Conservation (phyloP, 2,888 invertebrate genomes). For the Caenorhabditis wallacei region DNA sequence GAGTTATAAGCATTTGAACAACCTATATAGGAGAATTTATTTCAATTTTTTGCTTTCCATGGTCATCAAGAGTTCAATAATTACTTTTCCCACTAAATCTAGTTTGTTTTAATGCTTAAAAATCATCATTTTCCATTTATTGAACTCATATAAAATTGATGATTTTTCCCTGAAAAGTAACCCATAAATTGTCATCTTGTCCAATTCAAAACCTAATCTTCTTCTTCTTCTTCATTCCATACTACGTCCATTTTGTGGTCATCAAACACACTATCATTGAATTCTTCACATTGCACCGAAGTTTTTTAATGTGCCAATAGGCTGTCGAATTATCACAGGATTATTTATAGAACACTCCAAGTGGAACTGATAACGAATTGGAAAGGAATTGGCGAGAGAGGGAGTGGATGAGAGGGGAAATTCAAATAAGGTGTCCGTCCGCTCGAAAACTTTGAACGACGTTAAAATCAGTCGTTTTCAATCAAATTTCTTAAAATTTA, state of each 20-base stretch:
- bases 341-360: slow-evolving; percentile 55
- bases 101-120: slow-evolving; percentile 10
- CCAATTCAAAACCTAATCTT: slow-evolving; percentile 6
- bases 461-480: too few relatives aligned
- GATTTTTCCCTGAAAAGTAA: slow-evolving; percentile 22
- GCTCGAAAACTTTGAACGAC: too few relatives aligned
- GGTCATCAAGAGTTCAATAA: slow-evolving; percentile 4
- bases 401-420: background rate
- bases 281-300: slow-evolving; percentile 30
- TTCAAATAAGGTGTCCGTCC: too few relatives aligned
- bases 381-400: background rate
- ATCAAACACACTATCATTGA: slow-evolving; percentile 16
- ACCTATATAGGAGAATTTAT: too few relatives aligned
- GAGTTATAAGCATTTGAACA: too few relatives aligned
- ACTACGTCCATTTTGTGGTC: slow-evolving; percentile 33
- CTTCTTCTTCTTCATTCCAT: background rate
- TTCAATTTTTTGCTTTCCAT: background rate
- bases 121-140: slow-evolving; percentile 3
- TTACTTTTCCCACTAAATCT: background rate
- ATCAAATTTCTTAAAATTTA: too few relatives aligned
- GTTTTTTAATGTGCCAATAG: slow-evolving; percentile 53
- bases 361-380: slow-evolving; percentile 29
- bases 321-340: slow-evolving; percentile 51
- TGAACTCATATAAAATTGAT: slow-evolving; percentile 5
- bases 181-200: slow-evolving; percentile 8